Conservation (phyloP, 2,797 vertebrate species). For the Alcedo quadribrachys region DNA sequence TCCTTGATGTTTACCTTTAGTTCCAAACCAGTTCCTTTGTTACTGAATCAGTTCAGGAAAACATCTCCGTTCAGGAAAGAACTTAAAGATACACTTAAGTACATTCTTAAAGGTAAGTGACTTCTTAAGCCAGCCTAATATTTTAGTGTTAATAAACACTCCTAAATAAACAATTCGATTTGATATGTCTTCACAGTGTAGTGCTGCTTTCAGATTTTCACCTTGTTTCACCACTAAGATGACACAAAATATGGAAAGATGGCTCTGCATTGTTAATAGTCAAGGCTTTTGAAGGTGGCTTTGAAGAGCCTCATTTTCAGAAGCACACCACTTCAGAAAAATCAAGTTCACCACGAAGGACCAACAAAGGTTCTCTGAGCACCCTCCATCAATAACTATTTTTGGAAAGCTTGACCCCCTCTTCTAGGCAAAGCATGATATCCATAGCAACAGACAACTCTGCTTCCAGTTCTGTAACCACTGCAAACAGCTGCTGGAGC, state of each 20-base stretch:
- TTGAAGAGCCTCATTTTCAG: not conserved
- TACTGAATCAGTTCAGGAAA: not conserved
- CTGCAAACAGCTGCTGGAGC: not conserved
- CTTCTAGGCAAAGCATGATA: not conserved
- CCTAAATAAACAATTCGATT: not conserved
- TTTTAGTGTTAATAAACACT: not conserved
- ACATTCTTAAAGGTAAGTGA: not conserved
- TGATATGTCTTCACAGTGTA: not conserved
- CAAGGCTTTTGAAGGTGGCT: not conserved
- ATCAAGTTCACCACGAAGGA: not conserved
- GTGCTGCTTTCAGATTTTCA: not conserved
- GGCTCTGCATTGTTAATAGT: not conserved
- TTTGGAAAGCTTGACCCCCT: not conserved
- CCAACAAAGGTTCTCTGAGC: not conserved
- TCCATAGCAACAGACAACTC: not conserved
- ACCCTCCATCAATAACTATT: not conserved
- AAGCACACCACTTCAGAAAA: slow-evolving; percentile 1
- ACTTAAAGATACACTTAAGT: not conserved
- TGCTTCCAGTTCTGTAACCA: not conserved
- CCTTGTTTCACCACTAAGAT: not conserved
- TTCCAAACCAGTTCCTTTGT: not conserved
- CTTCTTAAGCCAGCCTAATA: not conserved
- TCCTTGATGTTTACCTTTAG: not conserved
- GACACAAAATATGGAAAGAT: not conserved
- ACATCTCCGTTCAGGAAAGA: not conserved